Evolutionary conservation across 30 jellyfish, hydroid and myxozoan genomes (phyloP).

Genomic region (Aurelia aurita complex sp. Pacific): DNA sequence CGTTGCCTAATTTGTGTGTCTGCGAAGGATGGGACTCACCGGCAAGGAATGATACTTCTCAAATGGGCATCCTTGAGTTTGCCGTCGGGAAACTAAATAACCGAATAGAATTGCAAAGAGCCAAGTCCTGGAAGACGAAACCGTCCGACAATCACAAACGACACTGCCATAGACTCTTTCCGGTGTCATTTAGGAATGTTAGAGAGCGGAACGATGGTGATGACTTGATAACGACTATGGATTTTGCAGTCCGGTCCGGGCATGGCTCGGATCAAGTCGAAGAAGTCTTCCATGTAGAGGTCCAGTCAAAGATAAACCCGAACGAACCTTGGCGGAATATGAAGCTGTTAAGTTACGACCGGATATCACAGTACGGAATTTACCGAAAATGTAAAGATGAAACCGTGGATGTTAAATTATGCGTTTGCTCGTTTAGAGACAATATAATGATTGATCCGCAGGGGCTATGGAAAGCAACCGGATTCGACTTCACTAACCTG

Average conservation of each 20-base stretch:
- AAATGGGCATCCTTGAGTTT: conserved; percentile 76
- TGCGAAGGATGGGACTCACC: conserved; percentile 89
- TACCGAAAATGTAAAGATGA: conserved; percentile 86
- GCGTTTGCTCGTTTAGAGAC: conserved; percentile 78
- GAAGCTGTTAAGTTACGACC: conserved; percentile 71
- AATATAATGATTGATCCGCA: not conserved
- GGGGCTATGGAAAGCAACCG: not conserved
- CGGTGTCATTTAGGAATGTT: conserved; percentile 62
- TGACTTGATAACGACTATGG: conserved; percentile 65
- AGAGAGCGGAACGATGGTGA: conserved; percentile 70
- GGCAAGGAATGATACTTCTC: conserved; percentile 66
- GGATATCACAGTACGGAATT: conserved; percentile 82
- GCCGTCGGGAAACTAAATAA: conserved; percentile 89
- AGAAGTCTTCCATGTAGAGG: conserved; percentile 72
- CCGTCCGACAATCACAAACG: conserved; percentile 1
- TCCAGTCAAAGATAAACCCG: conserved; percentile 56
- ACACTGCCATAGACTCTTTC: conserved; percentile 64
- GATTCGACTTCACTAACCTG: conserved; percentile 3
- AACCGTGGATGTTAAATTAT: conserved; percentile 54
- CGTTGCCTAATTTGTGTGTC: conserved; percentile 80
- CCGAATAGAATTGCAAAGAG: conserved; percentile 44
- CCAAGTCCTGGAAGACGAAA: not conserved
- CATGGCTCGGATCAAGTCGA: conserved; percentile 63
- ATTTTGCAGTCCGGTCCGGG: conserved; percentile 64
- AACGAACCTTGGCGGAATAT: conserved; percentile 11